Evolutionary conservation across 1,140 invertebrate species (phyloP).

Genomic region (Grapholita molesta): DNA sequence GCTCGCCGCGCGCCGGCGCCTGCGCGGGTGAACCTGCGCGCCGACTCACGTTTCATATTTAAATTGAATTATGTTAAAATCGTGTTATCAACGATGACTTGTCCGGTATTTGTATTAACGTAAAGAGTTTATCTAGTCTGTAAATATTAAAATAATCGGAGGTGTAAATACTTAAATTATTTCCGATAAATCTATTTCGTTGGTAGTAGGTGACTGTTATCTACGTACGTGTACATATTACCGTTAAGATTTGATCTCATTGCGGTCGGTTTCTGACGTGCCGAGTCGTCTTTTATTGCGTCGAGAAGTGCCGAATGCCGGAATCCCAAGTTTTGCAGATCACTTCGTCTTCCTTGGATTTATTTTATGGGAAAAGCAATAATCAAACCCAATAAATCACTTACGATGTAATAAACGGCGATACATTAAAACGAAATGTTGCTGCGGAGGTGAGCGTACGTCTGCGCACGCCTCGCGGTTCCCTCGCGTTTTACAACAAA

Average conservation of each 20-base stretch:
- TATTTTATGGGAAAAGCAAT: not conserved
- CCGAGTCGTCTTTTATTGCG: not conserved
- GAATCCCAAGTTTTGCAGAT: not conserved
- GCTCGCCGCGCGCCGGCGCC: not conserved
- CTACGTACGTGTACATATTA: conserved; percentile 3
- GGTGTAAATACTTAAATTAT: conserved; percentile 1
- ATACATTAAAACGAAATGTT: not conserved
- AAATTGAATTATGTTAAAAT: not conserved
- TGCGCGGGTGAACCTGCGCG: not conserved
- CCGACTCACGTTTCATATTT: not conserved
- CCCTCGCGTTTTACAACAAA: not conserved
- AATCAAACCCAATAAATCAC: not conserved
- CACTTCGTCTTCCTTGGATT: not conserved
- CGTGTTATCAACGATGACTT: not conserved
- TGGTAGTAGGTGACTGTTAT: conserved; percentile 2
- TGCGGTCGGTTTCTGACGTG: not conserved
- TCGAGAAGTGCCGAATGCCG: not conserved
- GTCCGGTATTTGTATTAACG: not conserved
- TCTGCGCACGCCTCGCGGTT: not conserved
- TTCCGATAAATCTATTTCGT: not conserved
- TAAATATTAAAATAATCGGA: not conserved
- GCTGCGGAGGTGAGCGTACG: not conserved
- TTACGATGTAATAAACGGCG: not conserved
- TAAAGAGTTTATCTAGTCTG: conserved; percentile 8
- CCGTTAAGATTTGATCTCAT: not conserved